Evolutionary conservation across 2,797 vertebrate species (phyloP).

Genomic region (Spea hammondii): DNA sequence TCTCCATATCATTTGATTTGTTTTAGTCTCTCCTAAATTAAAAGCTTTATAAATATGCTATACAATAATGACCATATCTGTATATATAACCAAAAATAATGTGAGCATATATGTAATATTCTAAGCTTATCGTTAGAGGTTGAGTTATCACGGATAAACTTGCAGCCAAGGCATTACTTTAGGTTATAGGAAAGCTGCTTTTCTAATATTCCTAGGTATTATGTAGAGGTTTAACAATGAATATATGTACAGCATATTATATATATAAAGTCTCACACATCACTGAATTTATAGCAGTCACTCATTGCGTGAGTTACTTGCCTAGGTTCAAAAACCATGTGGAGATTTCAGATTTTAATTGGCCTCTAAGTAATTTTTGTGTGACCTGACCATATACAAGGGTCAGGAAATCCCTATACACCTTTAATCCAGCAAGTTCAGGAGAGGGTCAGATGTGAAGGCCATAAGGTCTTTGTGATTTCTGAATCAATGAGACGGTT

Average conservation of each 20-base stretch:
- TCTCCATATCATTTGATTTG: no score
- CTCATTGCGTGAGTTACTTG: slow-evolving; percentile 4
- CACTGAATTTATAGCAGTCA: not conserved
- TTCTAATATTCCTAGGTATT: no score
- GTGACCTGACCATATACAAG: slow-evolving; percentile 38
- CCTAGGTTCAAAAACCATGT: slow-evolving; percentile 22
- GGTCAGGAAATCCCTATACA: slow-evolving; percentile 47
- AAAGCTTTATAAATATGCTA: no score
- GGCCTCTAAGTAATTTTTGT: slow-evolving; percentile 28
- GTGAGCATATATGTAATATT: no score
- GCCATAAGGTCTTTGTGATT: slow-evolving; percentile 22
- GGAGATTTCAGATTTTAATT: slow-evolving; percentile 46
- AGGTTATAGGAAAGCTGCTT: no score
- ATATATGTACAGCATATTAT: not conserved
- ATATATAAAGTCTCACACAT: not conserved
- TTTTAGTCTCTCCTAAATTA: no score
- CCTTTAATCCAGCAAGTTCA: slow-evolving; percentile 47
- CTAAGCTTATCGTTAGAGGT: no score
- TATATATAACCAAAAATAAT: no score
- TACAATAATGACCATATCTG: no score
- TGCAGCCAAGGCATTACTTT: no score
- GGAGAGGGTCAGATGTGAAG: slow-evolving; percentile 44
- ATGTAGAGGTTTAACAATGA: no score
- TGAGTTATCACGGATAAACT: no score
- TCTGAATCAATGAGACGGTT: slow-evolving; percentile 46